Evolutionary conservation across 2,113 vertebrate genomes (phyloP).

Genomic region (Tapirus terrestris): DNA sequence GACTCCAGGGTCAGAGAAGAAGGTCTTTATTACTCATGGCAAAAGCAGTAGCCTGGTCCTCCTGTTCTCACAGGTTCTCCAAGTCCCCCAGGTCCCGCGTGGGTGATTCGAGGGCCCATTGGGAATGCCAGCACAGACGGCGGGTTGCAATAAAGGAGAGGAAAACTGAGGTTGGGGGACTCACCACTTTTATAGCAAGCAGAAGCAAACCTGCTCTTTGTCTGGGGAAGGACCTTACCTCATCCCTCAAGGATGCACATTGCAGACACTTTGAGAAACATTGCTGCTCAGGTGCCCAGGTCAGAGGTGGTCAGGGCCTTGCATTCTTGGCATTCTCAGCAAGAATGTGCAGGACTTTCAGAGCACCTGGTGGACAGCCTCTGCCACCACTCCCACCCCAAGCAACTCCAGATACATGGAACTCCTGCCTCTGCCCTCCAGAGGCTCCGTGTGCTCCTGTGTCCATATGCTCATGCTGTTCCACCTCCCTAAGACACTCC

Average conservation of each 20-base stretch:
- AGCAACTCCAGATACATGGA: not conserved
- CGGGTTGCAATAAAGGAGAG: not conserved
- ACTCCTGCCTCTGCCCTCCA: not conserved
- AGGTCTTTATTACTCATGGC: not conserved
- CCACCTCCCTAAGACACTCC: not conserved
- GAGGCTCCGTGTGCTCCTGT: not conserved
- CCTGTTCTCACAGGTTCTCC: not conserved
- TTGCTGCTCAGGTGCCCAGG: not conserved
- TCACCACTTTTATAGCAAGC: not conserved
- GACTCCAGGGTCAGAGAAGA: not conserved
- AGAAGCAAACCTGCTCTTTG: not conserved
- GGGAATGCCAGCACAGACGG: too few species aligned
- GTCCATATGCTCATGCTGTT: not conserved
- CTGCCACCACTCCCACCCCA: too few species aligned
- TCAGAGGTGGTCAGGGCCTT: not conserved
- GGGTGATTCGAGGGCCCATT: too few species aligned
- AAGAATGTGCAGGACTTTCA: not conserved
- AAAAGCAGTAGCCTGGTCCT: not conserved
- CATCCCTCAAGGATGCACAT: not conserved
- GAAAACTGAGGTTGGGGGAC: not conserved
- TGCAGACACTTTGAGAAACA: not conserved
- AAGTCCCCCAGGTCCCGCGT: not conserved
- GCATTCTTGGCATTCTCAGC: not conserved
- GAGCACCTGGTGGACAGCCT: not conserved
- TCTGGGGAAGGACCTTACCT: not conserved